These are phyloP conservation scores for Heterodera filipjevi DNA, from an alignment of 2,888 invertebrate genomes.

Conservation along the genomic window DNA sequence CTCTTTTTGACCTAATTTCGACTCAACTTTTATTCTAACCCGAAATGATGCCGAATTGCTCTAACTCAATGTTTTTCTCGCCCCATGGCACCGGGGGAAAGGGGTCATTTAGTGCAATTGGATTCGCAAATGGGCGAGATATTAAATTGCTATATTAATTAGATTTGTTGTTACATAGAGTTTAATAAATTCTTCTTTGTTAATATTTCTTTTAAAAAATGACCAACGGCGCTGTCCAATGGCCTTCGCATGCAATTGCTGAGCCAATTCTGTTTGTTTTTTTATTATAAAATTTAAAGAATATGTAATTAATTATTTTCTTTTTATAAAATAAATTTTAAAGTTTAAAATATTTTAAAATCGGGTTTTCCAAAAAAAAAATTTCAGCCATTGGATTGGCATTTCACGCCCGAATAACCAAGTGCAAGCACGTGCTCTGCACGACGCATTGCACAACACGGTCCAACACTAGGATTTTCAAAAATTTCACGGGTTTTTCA, in stretches of 20 bases:
- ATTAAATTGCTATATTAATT: too few relatives aligned
- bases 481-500: too few relatives aligned
- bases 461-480: not conserved
- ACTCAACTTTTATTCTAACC: too few relatives aligned
- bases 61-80: too few relatives aligned
- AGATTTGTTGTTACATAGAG: too few relatives aligned
- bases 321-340: not conserved
- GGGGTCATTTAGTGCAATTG: too few relatives aligned
- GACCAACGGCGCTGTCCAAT: not conserved
- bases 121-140: too few relatives aligned
- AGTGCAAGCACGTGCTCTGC: not conserved
- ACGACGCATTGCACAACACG: not conserved
- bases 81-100: too few relatives aligned
- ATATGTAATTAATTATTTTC: not conserved
- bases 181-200: not conserved
- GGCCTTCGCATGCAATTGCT: not conserved
- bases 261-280: constrained; percentile 1
- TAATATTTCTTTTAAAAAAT: not conserved
- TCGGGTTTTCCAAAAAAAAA: too few relatives aligned
- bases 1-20: too few relatives aligned
- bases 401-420: not conserved
- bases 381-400: not conserved
- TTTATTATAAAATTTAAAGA: not conserved
- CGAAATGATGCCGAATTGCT: too few relatives aligned
- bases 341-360: not conserved